These are phyloP conservation scores for Drosophila bocki DNA, from an alignment of 1,140 invertebrate genomes.

Conservation along the genomic window DNA sequence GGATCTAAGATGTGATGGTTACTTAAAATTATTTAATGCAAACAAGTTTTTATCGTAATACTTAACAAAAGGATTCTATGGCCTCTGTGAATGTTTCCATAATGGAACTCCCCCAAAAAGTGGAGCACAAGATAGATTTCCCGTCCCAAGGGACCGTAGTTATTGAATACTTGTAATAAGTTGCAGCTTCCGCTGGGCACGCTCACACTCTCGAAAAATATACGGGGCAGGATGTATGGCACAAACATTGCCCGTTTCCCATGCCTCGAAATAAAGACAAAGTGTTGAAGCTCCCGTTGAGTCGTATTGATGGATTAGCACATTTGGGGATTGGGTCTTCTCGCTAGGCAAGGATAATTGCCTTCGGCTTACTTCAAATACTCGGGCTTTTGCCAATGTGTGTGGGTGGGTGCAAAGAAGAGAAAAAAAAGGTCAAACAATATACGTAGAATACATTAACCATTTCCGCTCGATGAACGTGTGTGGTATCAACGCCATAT, in stretches of 20 bases:
- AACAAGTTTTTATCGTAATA: not conserved
- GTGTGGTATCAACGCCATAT: conserved; percentile 67
- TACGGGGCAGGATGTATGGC: not conserved
- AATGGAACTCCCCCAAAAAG: not conserved
- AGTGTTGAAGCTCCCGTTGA: conserved; percentile 49
- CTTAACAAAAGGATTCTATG: not conserved
- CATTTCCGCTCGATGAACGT: conserved; percentile 58
- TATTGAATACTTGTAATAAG: conserved; percentile 48
- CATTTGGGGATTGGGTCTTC: conserved; percentile 49
- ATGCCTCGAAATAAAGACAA: conserved; percentile 13
- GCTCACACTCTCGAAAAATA: not conserved
- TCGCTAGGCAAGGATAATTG: conserved; percentile 60
- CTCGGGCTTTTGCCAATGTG: conserved; percentile 1
- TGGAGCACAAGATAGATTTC: not conserved
- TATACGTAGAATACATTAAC: conserved; percentile 61
- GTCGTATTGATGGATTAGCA: conserved; percentile 67
- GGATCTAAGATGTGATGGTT: no score
- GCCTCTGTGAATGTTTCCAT: not conserved
- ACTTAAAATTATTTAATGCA: no score
- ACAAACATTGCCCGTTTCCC: conserved; percentile 10
- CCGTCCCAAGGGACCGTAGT: conserved; percentile 4
- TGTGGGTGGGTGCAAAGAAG: conserved; percentile 3
- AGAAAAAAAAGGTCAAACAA: conserved; percentile 16
- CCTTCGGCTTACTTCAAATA: conserved; percentile 29
- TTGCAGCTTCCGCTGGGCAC: conserved; percentile 37